phyloP scores from a whole-genome alignment of 2,113 vertebrate species.

The Rhipidura dahli region DNA sequence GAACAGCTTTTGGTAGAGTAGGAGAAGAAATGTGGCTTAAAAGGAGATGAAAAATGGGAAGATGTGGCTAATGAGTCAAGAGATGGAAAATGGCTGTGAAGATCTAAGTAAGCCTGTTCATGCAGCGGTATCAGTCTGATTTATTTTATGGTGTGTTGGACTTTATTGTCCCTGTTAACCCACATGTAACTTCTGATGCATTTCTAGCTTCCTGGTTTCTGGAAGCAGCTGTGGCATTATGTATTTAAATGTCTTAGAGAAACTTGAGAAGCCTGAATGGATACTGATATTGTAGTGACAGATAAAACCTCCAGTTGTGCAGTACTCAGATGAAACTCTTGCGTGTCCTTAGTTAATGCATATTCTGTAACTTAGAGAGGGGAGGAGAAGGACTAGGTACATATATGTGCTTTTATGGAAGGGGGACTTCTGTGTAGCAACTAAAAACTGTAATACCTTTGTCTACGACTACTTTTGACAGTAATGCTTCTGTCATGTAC shows the following conservation, averaged over 20 bases:
- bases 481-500: not conserved
- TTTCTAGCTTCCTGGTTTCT: not conserved
- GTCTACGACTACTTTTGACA: not conserved
- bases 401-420: not conserved
- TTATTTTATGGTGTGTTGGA: not conserved
- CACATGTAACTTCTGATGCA: not conserved
- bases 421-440: not conserved
- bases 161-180: not conserved
- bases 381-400: not conserved
- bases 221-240: not conserved
- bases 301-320: not conserved
- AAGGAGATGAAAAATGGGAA: not conserved
- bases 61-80: not conserved
- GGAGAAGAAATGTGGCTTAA: not conserved
- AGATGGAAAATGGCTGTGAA: not conserved
- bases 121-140: not conserved
- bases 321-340: not conserved
- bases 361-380: not conserved
- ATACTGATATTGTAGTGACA: rapidly evolving
- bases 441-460: not conserved
- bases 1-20: not conserved
- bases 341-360: not conserved
- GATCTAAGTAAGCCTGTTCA: not conserved
- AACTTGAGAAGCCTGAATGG: not conserved
- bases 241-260: not conserved